Conservation (phyloP, 2,113 vertebrate genomes). For the Chaetorhynchus papuensis region DNA sequence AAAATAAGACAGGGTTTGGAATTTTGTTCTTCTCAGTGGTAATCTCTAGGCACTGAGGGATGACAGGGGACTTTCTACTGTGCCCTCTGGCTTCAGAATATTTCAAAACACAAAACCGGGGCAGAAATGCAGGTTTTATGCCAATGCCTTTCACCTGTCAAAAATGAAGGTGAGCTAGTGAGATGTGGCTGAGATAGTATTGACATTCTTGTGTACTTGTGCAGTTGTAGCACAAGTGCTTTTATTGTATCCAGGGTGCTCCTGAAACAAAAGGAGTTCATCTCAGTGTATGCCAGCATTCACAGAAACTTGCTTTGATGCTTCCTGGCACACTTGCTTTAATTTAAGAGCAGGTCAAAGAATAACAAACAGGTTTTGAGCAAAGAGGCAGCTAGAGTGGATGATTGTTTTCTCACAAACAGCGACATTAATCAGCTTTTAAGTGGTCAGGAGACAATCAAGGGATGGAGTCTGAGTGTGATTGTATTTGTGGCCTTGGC, state of each 20-base stretch:
- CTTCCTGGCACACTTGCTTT: not conserved
- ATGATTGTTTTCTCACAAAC: not conserved
- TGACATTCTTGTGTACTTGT: not conserved
- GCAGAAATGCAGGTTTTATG: not conserved
- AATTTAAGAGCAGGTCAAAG: not conserved
- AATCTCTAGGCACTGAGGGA: not conserved
- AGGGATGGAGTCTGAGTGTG: not conserved
- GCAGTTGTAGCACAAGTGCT: not conserved
- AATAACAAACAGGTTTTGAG: not conserved
- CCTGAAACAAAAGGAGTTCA: not conserved
- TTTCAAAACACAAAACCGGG: not conserved
- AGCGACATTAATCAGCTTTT: constrained; percentile 11
- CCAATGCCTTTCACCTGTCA: not conserved
- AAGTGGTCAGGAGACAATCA: not conserved
- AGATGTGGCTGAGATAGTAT: not conserved
- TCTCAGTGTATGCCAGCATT: not conserved
- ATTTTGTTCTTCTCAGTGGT: not conserved
- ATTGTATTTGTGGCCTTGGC: not conserved
- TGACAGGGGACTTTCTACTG: not conserved
- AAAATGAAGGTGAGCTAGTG: not conserved
- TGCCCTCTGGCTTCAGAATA: not conserved
- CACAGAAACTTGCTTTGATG: not conserved
- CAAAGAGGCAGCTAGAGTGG: not conserved
- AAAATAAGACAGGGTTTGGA: not conserved
- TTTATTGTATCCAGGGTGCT: not conserved